Evolutionary conservation across 2,797 vertebrate species (phyloP).

Genomic region (Ctenochaetus hawaiiensis): DNA sequence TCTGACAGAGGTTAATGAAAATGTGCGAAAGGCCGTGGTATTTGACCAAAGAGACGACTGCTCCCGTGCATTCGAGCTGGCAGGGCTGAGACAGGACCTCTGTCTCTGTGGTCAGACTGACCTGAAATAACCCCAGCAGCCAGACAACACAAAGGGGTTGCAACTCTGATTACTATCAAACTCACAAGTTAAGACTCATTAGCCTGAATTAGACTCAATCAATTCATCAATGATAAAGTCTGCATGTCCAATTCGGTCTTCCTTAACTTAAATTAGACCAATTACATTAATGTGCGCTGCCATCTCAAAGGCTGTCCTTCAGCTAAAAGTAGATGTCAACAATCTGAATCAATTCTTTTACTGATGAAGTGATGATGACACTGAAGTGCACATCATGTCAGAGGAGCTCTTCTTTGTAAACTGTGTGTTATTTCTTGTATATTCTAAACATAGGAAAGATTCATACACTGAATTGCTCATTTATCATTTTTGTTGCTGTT

Average conservation of each 20-base stretch:
- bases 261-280: conserved; percentile 2
- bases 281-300: conserved; percentile 14
- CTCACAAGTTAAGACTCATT: conserved; percentile 47
- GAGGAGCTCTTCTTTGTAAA: not conserved
- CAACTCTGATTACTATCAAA: conserved; percentile 36
- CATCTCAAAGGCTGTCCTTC: not conserved
- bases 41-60: conserved; percentile 40
- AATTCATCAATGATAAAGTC: conserved; percentile 41
- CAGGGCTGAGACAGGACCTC: not conserved
- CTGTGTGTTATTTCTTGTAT: not conserved
- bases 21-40: conserved; percentile 48
- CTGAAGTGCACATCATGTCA: not conserved
- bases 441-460: not conserved
- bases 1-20: conserved; percentile 68
- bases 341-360: not conserved
- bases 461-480: not conserved
- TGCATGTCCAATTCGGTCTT: conserved; percentile 5
- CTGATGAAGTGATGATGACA: not conserved
- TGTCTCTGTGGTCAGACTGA: conserved; percentile 1
- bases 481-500: not conserved
- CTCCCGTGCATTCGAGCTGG: not conserved
- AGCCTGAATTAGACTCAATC: conserved; percentile 54
- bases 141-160: not conserved
- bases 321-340: conserved; percentile 13
- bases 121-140: conserved; percentile 26